Base-by-base conservation (phyloP, 2,888 invertebrate genomes). In the Oscheius sp. region DNA sequence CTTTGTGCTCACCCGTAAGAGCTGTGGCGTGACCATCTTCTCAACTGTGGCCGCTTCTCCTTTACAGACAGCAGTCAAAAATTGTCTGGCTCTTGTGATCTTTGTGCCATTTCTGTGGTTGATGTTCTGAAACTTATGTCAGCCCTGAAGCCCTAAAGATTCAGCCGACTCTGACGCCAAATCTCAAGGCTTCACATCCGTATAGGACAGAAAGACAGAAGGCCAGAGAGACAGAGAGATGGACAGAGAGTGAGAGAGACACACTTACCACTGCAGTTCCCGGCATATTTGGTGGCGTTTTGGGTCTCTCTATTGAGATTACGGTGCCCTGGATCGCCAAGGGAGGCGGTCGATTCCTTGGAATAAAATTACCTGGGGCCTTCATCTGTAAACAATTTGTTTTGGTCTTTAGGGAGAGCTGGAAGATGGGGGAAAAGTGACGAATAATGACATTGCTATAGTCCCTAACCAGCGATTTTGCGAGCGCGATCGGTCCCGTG, bases 401-500 rank as follows among this genome's bases (percentile, higher is more conserved):
- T 42, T 42, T 42, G 42, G 42, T 42, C 42, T 7, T 42, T 7
- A 5, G 42, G 42, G 33, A 58, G 32, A 32, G 29, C 58, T 58
- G 58, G 58, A 58, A 29, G n/a, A 32, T 7, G 57, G 7, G 10
- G 32, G 33, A 1, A 58, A 58, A 33, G 33, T 7, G 13, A 58
- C 11, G 42, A 42, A 42, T 42, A 21, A 7, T 42, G 42, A 7
- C 42, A 3, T 3, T 42, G 7, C 3, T 3, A 42, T 42, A 42
- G 42, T 42, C 42, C 0, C 42, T 42, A 7, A 42, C 42, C 42
- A 42, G 7, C 42, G 42, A 42, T 5, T 5, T 5, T 7, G 7
- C 3, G 7, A 3, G 42, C 42, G 3, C 42, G 3, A 42, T 42
- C 88, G 96, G 96, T 78, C 75, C 75, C 79, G 72, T 79, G 79